Conservation (phyloP, 2,888 invertebrate genomes). For the Notodonta ziczac region DNA sequence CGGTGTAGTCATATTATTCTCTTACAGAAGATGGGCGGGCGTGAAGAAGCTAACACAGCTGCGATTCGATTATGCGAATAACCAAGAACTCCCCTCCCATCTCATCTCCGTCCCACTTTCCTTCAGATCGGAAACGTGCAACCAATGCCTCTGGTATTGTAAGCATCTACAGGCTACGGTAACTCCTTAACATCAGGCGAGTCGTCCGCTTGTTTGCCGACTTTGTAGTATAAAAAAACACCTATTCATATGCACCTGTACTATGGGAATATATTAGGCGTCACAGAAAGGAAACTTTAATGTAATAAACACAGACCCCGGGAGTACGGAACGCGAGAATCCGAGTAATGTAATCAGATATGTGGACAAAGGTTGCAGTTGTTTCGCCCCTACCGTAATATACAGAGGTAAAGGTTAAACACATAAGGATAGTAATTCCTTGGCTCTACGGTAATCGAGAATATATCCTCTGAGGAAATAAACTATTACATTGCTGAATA, state of each 20-base stretch:
- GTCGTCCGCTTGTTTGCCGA: too few relatives aligned
- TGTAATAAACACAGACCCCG: constrained; percentile 9
- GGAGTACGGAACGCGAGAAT: constrained; percentile 30
- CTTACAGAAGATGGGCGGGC: too few relatives aligned
- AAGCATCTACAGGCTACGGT: too few relatives aligned
- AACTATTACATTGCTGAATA: not conserved
- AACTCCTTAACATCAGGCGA: too few relatives aligned
- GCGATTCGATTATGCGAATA: too few relatives aligned
- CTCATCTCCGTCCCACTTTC: too few relatives aligned
- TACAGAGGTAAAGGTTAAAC: constrained; percentile 33
- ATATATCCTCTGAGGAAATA: not conserved
- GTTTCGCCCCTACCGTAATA: constrained; percentile 18
- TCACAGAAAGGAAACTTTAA: not conserved
- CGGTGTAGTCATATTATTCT: too few relatives aligned
- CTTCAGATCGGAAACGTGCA: too few relatives aligned
- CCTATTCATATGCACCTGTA: not conserved
- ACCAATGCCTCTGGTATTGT: too few relatives aligned
- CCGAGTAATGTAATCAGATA: constrained; percentile 46
- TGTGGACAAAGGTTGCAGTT: constrained; percentile 40
- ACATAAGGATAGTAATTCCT: constrained; percentile 13
- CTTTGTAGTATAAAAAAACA: too few relatives aligned
- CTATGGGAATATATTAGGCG: not conserved
- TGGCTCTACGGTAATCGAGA: not conserved
- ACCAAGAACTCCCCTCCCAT: too few relatives aligned
- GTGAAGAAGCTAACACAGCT: too few relatives aligned